phyloP scores from a whole-genome alignment of 2,888 invertebrate genomes.

The Melanostoma scalare region DNA sequence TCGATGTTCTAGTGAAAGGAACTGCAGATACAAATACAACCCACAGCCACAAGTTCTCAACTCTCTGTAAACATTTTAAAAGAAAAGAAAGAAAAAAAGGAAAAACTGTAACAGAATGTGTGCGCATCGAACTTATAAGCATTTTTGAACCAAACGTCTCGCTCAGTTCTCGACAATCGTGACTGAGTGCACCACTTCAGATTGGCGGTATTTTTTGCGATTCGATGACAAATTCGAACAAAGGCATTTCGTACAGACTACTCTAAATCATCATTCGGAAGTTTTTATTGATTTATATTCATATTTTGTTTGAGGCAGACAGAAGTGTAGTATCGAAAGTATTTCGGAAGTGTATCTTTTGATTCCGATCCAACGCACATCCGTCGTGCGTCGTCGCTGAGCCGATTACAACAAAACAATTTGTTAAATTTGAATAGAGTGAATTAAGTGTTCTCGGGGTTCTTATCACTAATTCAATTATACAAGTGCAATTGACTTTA shows the following conservation, averaged over 20 bases:
- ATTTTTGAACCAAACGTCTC: slow-evolving; percentile 57
- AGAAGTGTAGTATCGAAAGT: too few species aligned
- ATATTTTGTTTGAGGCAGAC: neutral
- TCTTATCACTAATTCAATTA: slow-evolving; percentile 55
- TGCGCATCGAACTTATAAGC: slow-evolving; percentile 65
- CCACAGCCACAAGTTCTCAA: neutral
- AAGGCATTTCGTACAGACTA: slow-evolving; percentile 27
- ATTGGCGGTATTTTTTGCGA: slow-evolving; percentile 2
- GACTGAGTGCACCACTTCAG: slow-evolving; percentile 37
- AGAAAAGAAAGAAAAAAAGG: slow-evolving; percentile 8
- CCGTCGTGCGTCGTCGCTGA: too few species aligned
- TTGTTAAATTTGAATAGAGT: slow-evolving; percentile 13
- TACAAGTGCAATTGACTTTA: slow-evolving; percentile 61
- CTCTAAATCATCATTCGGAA: neutral
- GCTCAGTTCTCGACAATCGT: slow-evolving; percentile 64
- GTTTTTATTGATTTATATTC: neutral
- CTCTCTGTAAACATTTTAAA: neutral
- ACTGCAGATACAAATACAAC: neutral
- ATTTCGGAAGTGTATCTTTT: too few species aligned
- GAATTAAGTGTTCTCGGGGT: slow-evolving; percentile 16
- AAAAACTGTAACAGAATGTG: slow-evolving; percentile 32
- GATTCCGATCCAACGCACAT: too few species aligned
- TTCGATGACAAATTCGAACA: slow-evolving; percentile 27
- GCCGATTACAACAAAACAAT: too few species aligned
- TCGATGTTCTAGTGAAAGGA: neutral